Base-by-base conservation (phyloP, 2,113 vertebrate genomes). In the Daphoenositta chrysoptera region DNA sequence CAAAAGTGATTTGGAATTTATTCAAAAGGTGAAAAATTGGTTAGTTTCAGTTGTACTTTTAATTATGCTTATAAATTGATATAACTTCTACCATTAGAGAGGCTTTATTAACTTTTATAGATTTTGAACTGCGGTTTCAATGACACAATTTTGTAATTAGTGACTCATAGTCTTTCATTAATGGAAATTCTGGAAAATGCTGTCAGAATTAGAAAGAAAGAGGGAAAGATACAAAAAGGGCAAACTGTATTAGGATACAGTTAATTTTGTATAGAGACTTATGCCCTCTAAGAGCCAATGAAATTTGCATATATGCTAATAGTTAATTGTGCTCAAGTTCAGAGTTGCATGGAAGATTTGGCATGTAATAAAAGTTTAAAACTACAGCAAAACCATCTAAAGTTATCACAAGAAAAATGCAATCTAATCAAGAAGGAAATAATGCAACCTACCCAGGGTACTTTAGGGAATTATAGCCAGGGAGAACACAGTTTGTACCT, bases 61-160 rank as follows among this genome's bases (percentile, higher is more conserved):
- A 95, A 95, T 93, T 91, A 93, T 42, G 26, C 53, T 82, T 89
- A 79, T 89, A 94, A 93, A 93, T 89, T 79, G 6, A 79, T 79
- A 79, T 40, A 84, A 71, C 6, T 82, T 84, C 82, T 26, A 78
- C 16, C 10, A 68, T 75, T 89, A 87, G 42, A 84, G 69, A 91
- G 53, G 54, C 80, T 91, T 95, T 85, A 95, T 87, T 95, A 93
- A 87, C 69, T 91, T 81, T 33, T 79, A 78, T 53, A 84, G 44
- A 69, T 93, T 94, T 78, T 79, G 37, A 96, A 87, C 61, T 91
- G 69, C 31, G 72, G n/a, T 61, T 96, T 87, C 73, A 72, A 80
- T 76, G 53, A 76, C 40, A 82, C 89, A 96, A 82, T 76, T 82
- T 69, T 40, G 37, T 79, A 94, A 91, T 89, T 94, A 76, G 48